These are phyloP conservation scores for Scaptomyza montana DNA, from an alignment of 1,140 invertebrate genomes.

Conservation along the genomic window DNA sequence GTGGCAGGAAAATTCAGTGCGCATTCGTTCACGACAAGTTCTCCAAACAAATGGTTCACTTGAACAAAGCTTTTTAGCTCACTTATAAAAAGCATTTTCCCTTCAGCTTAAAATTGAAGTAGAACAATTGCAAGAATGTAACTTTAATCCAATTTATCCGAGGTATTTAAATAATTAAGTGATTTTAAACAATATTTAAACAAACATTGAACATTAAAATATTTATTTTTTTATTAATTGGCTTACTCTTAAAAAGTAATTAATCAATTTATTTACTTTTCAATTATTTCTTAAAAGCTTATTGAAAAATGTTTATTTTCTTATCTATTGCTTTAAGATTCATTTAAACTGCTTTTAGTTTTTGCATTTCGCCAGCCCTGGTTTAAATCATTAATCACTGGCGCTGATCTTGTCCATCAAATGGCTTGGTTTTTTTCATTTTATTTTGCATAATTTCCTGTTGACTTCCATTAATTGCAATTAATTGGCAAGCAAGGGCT, in stretches of 20 bases:
- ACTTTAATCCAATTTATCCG: too few species aligned
- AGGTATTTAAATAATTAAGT: too few species aligned
- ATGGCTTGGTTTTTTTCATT: conserved; percentile 27
- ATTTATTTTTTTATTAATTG: too few species aligned
- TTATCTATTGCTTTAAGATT: too few species aligned
- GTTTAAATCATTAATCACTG: conserved; percentile 43
- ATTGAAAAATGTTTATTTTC: too few species aligned
- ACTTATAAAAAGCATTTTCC: too few species aligned
- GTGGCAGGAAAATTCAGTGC: conserved; percentile 1
- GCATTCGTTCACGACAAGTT: conserved; percentile 29
- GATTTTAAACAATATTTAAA: too few species aligned
- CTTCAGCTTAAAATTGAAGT: too few species aligned
- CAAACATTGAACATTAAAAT: too few species aligned
- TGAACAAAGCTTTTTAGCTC: too few species aligned
- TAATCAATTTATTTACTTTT: not conserved
- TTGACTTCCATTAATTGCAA: conserved; percentile 61
- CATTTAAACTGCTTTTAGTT: not conserved
- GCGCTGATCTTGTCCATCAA: conserved; percentile 64
- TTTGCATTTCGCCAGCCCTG: conserved; percentile 31
- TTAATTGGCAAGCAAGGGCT: conserved; percentile 74
- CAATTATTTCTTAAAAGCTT: too few species aligned
- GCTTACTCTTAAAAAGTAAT: not conserved
- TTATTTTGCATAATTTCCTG: conserved; percentile 65
- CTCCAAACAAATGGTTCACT: not conserved
- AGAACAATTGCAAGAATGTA: too few species aligned